Evolutionary conservation across 2,888 invertebrate genomes (phyloP).

Genomic region (Camponotus fellah): DNA sequence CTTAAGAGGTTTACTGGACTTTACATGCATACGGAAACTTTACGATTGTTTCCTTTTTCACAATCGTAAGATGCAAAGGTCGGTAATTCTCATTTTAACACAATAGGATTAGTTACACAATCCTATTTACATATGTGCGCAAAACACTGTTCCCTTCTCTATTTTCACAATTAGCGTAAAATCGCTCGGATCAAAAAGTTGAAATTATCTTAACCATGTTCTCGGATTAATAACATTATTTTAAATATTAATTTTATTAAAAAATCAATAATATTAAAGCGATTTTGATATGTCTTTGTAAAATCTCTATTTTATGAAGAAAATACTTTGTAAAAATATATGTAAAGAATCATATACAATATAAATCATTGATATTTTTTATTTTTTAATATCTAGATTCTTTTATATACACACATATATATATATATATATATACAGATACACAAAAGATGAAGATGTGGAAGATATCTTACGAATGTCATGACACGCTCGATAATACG

Average conservation of each 20-base stretch:
- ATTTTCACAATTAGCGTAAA: neutral
- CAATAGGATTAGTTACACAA: conserved; percentile 66
- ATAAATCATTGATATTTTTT: neutral
- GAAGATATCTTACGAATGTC: conserved; percentile 43
- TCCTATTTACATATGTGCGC: conserved; percentile 13
- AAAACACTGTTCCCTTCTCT: neutral
- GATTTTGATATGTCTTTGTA: neutral
- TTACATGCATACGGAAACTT: conserved; percentile 71
- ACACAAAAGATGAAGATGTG: conserved; percentile 53
- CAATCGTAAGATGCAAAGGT: conserved; percentile 46
- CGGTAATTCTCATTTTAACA: conserved; percentile 69
- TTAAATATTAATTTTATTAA: conserved; percentile 10
- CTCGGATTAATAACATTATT: neutral
- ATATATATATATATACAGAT: conserved; percentile 13
- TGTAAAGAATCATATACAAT: neutral
- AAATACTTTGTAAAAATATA: neutral
- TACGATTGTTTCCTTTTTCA: conserved; percentile 74
- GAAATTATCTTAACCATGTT: neutral
- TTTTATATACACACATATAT: neutral
- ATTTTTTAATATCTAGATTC: neutral
- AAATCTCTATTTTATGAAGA: neutral
- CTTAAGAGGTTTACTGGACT: conserved; percentile 82
- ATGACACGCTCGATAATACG: conserved; percentile 54
- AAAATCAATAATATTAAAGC: conserved; percentile 3
- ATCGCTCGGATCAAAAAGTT: neutral